Evolutionary conservation across 2,888 invertebrate genomes (phyloP), one percentile per base, ranked within the genome.

Genomic region (Brenthis hecate): DNA sequence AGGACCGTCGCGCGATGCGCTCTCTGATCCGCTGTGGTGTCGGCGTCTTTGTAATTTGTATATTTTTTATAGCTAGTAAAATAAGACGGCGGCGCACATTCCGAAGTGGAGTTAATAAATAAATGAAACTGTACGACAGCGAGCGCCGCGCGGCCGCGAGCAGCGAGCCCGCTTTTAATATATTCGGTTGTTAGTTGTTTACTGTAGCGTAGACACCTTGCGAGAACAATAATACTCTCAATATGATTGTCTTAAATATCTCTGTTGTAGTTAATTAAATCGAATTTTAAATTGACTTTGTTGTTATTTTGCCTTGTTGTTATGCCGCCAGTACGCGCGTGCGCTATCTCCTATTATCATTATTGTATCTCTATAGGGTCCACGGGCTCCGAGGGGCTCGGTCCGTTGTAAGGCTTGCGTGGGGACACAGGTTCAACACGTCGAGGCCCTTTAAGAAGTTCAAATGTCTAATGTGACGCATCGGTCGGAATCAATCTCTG

Each of bases 181-280:
- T 58, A 28, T 66, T 58, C 54, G 48, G 66, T 66, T 66, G 47
- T 32, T 61, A 61, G 61, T 56, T 66, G 65, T 60, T 65, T 66
- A 60, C 54, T 19, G 23, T 66, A 66, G 66, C 36, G 53, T 54
- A 57, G 61, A 6, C 51, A 51, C 13, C 36, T 55, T 56, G 6
- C 54, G 56, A 19, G 50, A 61, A 61, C 48, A 66, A 61, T 43
- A 51, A 65, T 61, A 65, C 56, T 65, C 69, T 53, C 56, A 16
- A 69, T 69, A 51, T 51, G 47, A 65, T 65, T 65, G 61, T 69
- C 51, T 56, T 65, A 50, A 43, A 47, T 68, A 53, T n/a, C 47
- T 62, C n/a, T 64, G 50, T 68, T 64, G 58, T 68, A 68, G 48
- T 53, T 68, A 50, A 56, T 54, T 58, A 58, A 58, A 58, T 48